phyloP scores from a whole-genome alignment of 2,888 invertebrate genomes.

The Aporophyla lueneburgensis region DNA sequence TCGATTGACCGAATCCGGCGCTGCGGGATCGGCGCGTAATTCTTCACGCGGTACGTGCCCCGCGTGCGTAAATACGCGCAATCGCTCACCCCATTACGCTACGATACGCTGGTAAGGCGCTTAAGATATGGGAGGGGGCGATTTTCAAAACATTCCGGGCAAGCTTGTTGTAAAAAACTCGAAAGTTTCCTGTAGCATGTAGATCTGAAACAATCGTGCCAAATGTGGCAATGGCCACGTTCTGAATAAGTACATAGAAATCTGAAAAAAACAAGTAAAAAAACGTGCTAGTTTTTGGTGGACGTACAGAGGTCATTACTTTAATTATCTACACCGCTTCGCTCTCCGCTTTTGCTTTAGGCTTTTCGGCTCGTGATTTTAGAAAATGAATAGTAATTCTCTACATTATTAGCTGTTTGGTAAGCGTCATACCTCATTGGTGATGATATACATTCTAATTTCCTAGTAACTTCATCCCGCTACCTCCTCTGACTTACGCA shows the following conservation, averaged over 20 bases:
- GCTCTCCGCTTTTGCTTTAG: background rate
- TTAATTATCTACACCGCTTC: background rate
- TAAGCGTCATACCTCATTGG: no score
- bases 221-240: no score
- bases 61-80: constrained; percentile 82
- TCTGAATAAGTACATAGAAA: background rate
- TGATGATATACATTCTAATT: background rate
- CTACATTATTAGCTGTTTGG: background rate
- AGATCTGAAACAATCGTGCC: background rate
- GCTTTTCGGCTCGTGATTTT: background rate
- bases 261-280: background rate
- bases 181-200: background rate
- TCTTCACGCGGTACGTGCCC: constrained; percentile 85
- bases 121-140: constrained; percentile 44
- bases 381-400: background rate
- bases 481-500: constrained; percentile 11
- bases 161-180: background rate
- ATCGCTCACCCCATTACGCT: constrained; percentile 86
- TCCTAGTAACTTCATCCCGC: constrained; percentile 15
- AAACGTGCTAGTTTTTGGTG: no score
- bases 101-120: constrained; percentile 66
- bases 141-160: background rate
- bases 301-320: no score
- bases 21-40: constrained; percentile 88
- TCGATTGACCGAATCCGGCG: constrained; percentile 88